Conservation (phyloP, 2,113 vertebrate genomes). For the Sceloporus undulatus region DNA sequence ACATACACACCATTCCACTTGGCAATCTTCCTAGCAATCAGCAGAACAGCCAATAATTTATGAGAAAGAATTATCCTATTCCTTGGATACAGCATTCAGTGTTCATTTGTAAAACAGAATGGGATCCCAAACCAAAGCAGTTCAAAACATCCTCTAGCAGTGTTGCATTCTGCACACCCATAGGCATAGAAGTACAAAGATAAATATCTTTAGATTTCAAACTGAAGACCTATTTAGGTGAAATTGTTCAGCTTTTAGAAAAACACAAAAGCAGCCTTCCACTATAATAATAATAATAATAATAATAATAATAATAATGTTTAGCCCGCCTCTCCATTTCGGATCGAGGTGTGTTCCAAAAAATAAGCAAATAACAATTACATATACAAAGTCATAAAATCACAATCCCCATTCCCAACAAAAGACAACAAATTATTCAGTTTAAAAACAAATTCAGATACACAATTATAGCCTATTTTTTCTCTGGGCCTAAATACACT, state of each 20-base stretch:
- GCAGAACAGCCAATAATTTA: conserved; percentile 17
- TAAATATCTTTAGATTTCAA: conserved; percentile 8
- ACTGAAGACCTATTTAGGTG: neutral
- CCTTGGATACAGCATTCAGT: neutral
- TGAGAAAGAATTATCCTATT: conserved; percentile 14
- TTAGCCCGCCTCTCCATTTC: too few relatives aligned
- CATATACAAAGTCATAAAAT: too few relatives aligned
- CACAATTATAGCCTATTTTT: too few relatives aligned
- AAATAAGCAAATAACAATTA: too few relatives aligned
- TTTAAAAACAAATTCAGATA: too few relatives aligned
- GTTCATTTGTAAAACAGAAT: neutral
- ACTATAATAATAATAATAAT: neutral
- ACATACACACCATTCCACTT: neutral
- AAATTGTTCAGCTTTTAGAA: neutral
- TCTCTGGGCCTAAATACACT: too few relatives aligned
- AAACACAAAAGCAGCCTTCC: neutral
- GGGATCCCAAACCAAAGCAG: neutral
- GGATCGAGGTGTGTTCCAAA: too few relatives aligned
- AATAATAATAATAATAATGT: too few relatives aligned
- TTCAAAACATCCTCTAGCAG: neutral
- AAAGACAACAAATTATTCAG: too few relatives aligned
- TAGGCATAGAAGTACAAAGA: neutral
- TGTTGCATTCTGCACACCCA: neutral
- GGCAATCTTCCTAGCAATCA: neutral
- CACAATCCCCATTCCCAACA: too few relatives aligned